Base-by-base conservation (phyloP, 2,888 invertebrate species). In the Leptinotarsa rubiginosa region DNA sequence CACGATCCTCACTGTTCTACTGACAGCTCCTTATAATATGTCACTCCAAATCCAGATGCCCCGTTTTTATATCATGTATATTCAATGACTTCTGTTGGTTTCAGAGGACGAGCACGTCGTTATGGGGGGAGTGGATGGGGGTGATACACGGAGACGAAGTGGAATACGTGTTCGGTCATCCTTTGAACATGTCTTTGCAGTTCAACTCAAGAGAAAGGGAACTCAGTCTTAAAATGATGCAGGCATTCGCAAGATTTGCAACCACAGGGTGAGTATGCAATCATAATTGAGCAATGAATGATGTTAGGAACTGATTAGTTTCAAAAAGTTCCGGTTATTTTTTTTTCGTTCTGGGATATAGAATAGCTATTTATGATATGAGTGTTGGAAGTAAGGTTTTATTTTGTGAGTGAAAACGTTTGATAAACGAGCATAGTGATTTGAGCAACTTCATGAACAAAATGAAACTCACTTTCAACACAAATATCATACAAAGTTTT, bases 51-150 rank as follows among this genome's bases (percentile, higher is more conserved):
- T 59, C 52, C 69, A 66, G 62, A 74, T 67, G 18, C 47, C 22
- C 52, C 22, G 52, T 74, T 74, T 70, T 70, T 74, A 70, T 22
- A 50, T 41, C 41, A 62, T 62, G n/a, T 67, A 25, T 72, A 72
- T 56, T 47, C 62, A 66, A 75, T 50, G 31, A 70, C 68, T 70
- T 70, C 73, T 47, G 47, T 78, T 79, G 82, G 75, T 92, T 93
- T 65, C 91, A 96, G 96, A 93, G 96, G 82, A 95, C 96, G 69
- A 96, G 95, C 87, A 94, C 95, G 69, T 97, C 97, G 84, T 91
- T 96, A 56, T 99, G 99, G 99, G 98, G 98, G 41, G 93, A 96
- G 86, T 99, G 99, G 98, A 98, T 98, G 98, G 99, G 99, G 0
- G 98, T 98, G 77, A 93, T 99, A 92, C 99, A 99, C 80, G 99